Evolutionary conservation across 2,113 vertebrate genomes (phyloP), one percentile per base, ranked within the genome.

Genomic region (Trinectes maculatus): DNA sequence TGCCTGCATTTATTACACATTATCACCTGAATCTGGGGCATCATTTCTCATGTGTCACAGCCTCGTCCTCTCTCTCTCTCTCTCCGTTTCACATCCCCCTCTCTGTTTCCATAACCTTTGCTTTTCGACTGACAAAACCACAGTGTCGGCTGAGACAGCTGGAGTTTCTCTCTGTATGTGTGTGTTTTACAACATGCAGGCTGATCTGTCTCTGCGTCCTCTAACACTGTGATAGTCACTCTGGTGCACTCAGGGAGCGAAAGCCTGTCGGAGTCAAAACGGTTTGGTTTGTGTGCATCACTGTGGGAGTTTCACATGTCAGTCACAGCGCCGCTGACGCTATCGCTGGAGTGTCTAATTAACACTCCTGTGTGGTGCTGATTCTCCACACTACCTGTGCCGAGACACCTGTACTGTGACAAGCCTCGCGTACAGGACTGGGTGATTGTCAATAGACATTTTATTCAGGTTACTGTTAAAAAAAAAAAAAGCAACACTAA

Each of bases 331-430:
- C 71, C 75, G 78, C 71, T 18, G 57, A 81, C 65, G 53, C 78
- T 83, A 53, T 60, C 63, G 85, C 85, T 73, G 84, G 82, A 85
- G 83, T 84, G 85, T 90, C 87, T 89, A 88, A 91, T 92, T 91
- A 89, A 89, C 86, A 88, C 87, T 87, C 79, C 77, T 82, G 81
- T 85, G 80, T 78, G 85, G 67, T 61, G 80, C 72, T 85, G 77
- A 76, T 70, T 78, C 73, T 84, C 74, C 74, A 71, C 74, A 63
- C 58, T 82, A 77, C 76, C 71, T 79, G 80, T 63, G 72, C 77
- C 52, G 58, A 87, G 74, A 87, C 88, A 89, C 88, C 85, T 89
- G 81, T 85, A 78, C 58, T 71, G 65, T 81, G 70, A 77, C 72
- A 83, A 67, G 44, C 53, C 54, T 39, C 19, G 71, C 33, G 16